Conservation (phyloP, 2,113 vertebrate species). For the Acrocephalus kingi region DNA sequence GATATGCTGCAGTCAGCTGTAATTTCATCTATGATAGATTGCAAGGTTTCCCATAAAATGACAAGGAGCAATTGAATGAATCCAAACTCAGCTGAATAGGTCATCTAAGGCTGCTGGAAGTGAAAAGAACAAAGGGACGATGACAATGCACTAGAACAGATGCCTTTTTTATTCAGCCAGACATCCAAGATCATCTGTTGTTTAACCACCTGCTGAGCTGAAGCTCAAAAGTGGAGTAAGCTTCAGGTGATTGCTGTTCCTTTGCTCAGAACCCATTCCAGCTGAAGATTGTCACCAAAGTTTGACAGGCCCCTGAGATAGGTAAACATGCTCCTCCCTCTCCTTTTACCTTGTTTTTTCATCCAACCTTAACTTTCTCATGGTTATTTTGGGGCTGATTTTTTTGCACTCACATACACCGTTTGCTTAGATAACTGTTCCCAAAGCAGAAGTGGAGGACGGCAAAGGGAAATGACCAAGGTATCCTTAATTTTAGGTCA, state of each 20-base stretch:
- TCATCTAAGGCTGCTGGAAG: not conserved
- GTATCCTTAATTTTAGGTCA: not conserved
- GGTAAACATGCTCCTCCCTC: rapidly evolving
- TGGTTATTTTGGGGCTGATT: not conserved
- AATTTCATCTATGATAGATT: not conserved
- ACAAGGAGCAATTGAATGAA: not conserved
- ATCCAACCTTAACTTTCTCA: not conserved
- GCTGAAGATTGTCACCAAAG: not conserved
- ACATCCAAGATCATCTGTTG: not conserved
- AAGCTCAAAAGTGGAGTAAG: not conserved
- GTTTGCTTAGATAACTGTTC: not conserved
- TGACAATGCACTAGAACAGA: not conserved
- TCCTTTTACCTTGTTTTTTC: not conserved
- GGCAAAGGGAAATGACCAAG: not conserved
- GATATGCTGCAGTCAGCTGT: not conserved
- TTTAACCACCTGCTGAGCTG: not conserved
- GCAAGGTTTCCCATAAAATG: not conserved
- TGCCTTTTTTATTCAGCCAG: not conserved
- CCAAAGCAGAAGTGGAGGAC: not conserved
- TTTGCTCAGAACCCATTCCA: not conserved
- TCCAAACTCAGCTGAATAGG: not conserved
- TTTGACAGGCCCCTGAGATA: not conserved
- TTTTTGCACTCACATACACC: not conserved
- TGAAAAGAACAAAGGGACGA: not conserved
- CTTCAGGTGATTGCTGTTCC: not conserved